Base-by-base conservation (phyloP, 1,140 invertebrate genomes). In the Tetramorium simillimum region DNA sequence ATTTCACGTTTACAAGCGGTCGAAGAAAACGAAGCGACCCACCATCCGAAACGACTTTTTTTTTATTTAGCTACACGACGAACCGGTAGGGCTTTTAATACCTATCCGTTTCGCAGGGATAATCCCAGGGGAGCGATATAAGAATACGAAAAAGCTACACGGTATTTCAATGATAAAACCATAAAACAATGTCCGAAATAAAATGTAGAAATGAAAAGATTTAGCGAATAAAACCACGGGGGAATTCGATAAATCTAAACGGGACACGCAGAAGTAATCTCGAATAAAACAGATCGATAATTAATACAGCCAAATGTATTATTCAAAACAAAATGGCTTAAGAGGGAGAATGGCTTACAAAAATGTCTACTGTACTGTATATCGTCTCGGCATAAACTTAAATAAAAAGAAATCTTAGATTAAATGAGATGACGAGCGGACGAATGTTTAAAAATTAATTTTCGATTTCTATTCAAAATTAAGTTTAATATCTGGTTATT, bases 1-100 rank as follows among this genome's bases (percentile, higher is more conserved):
- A 58, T 37, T 62, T 51, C 70, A 60, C 81, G 86, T 85, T 75
- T 70, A 78, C 88, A 60, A 77, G 58, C 86, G 72, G 49, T 46
- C 65, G 51, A 72, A 87, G 62, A 40, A 85, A 73, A 78, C 56
- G 78, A 82, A 69, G 28, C 33, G 43, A 24, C 12, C 18, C 56
- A 40, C n/a, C 67, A 40, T 82, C 24, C 63, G 51, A 81, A 51
- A 40, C 12, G 21, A 1, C 12, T 56, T 53, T 43, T 89, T 75
- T 43, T 49, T 60, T 76, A 75, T 63, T 62, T 76, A 62, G n/a
- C 21, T 24, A 2, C 40, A 40, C 10, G 18, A 12, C 58, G 62
- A 40, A 51, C 67, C 33, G 63, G 37, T 18, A 14, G 12, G 16
- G 21, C 3, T 56, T 70, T 81, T 56, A 80, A 80, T 53, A n/a